Base-by-base conservation (phyloP, 2,888 invertebrate species). In the Anorthoa munda region DNA sequence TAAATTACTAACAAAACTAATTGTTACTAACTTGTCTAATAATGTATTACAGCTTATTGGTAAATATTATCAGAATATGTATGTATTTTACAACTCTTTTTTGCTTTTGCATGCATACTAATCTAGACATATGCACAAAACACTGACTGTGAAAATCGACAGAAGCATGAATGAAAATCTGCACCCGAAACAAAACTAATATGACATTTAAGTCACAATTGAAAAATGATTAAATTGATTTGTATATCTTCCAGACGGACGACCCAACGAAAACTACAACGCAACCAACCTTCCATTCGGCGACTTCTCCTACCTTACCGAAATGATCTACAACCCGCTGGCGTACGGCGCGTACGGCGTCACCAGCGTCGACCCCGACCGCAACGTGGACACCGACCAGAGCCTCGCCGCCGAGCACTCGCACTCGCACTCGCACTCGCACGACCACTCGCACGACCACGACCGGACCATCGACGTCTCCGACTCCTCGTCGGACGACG, bases 271-370 rank as follows among this genome's bases (percentile, higher is more conserved):
- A 83, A 96, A 96, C 92, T 96, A 96, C 93, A 96, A 96, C 85
- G 96, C 95, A n/a, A 95, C 95, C 13, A 96, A 96, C 86, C 92
- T 97, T 13, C 97, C 97, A 0, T 97, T 96, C 91, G 97, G 97
- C 84, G 97, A 97, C 86, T 96, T 97, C 90, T 95, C 96, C 1
- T 97, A 96, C 90, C 91, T 97, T 31, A 97, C 97, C 0, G 96
- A 96, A 77, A 96, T 96, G 93, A 95, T 96, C 83, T 95, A 95
- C 91, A 95, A 95, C 90, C 95, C 95, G 4, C 86, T 95, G 15
- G 93, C 94, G 0, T 96, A 93, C 89, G 90, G 91, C 51, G 23
- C 74, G 0, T 95, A 94, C 89, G 93, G 93, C 11, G 92, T 92
- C 46, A 89, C 92, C 64, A 91, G 92, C 89, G 94, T 91, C 0